A percentile compares a stretch with the other conserved stretches of the same genome.
Evolutionary conservation across 2,797 vertebrate species (phyloP).

Genomic region (Anabas testudineus): DNA sequence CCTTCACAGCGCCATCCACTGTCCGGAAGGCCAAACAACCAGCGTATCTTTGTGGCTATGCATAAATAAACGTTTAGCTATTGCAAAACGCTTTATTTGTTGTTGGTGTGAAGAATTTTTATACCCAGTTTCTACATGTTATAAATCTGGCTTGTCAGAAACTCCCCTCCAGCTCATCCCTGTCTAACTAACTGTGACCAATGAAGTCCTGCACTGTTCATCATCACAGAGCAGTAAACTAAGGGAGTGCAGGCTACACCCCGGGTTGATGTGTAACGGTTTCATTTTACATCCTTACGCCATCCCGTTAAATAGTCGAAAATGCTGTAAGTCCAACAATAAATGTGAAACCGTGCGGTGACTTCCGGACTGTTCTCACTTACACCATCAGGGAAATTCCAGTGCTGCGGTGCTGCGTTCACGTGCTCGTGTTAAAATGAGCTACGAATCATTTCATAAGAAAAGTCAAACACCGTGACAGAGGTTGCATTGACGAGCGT

Average conservation of each 20-base stretch:
- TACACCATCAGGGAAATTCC: constrained; percentile 33
- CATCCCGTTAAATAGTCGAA: background rate
- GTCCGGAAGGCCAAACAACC: background rate
- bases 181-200: too few relatives aligned
- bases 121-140: background rate
- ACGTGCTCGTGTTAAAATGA: background rate
- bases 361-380: background rate
- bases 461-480: background rate
- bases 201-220: too few relatives aligned
- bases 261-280: background rate
- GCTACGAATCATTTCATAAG: background rate
- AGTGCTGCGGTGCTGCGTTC: constrained; percentile 17
- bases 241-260: rapidly evolving
- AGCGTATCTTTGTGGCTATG: rapidly evolving
- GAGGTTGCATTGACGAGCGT: too few relatives aligned
- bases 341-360: rapidly evolving
- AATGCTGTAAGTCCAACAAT: background rate
- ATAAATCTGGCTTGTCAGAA: too few relatives aligned
- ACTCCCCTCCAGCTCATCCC: background rate
- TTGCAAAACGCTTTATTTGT: background rate
- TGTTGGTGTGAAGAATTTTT: background rate
- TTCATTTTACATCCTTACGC: background rate
- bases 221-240: too few relatives aligned
- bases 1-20: background rate
- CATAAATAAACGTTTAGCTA: background rate